These are phyloP conservation scores for Ceratosolen fusciceps DNA, from an alignment of 1,140 invertebrate genomes.

Conservation along the genomic window DNA sequence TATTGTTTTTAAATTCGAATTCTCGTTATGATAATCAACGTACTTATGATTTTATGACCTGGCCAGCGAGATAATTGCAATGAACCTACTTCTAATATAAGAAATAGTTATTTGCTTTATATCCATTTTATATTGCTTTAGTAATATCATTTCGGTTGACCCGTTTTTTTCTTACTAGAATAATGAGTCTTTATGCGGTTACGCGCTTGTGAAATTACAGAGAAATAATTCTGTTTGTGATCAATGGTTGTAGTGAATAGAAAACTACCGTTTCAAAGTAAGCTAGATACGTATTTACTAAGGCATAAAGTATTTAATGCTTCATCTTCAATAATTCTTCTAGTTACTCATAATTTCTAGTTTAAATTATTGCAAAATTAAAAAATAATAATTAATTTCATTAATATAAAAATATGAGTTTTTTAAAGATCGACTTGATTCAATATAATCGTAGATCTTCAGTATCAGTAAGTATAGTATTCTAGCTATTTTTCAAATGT, in stretches of 20 bases:
- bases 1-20: not conserved
- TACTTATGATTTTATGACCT: not conserved
- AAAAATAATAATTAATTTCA: too few relatives aligned
- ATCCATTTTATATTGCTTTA: not conserved
- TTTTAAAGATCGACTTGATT: too few relatives aligned
- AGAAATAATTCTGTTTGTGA: conserved; percentile 23
- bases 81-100: conserved; percentile 4
- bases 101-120: conserved; percentile 21
- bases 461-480: too few relatives aligned
- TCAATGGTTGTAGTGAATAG: conserved; percentile 8
- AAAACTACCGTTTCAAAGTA: not conserved
- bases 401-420: too few relatives aligned
- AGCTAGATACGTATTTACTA: not conserved
- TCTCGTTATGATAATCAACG: not conserved
- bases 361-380: not conserved
- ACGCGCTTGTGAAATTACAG: conserved; percentile 12
- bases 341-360: too few relatives aligned
- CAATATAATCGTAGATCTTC: too few relatives aligned
- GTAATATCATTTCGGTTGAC: conserved; percentile 27
- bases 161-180: conserved; percentile 21
- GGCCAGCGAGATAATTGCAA: conserved; percentile 10
- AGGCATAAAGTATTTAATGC: not conserved
- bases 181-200: not conserved
- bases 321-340: not conserved
- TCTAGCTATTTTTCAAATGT: too few relatives aligned